A percentile compares a stretch with the other conserved stretches of the same genome.
Conservation (phyloP, 2,797 vertebrate species). For the Tokudaia muenninki region DNA sequence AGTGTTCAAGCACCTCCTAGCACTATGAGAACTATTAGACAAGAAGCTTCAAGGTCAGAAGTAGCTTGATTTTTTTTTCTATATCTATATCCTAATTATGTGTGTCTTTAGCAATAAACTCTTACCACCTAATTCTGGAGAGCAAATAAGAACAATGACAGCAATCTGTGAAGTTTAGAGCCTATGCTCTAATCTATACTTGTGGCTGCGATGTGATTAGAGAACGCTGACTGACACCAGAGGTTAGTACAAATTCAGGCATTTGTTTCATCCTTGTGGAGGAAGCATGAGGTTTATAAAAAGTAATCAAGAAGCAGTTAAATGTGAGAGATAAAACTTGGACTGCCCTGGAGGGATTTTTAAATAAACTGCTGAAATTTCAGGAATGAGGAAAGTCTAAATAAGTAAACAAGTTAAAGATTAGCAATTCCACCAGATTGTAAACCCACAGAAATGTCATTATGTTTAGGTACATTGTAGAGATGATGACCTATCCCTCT, state of each 20-base stretch:
- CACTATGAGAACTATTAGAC: neutral
- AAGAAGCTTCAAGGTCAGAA: neutral
- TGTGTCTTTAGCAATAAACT: neutral
- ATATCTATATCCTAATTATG: neutral
- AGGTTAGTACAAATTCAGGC: constrained; percentile 11
- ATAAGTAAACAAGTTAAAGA: constrained; percentile 16
- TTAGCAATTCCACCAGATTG: neutral
- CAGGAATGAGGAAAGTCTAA: constrained; percentile 46
- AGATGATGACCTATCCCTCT: neutral
- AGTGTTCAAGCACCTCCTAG: neutral
- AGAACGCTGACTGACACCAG: neutral
- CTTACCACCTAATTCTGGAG: neutral
- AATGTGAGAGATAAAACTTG: constrained; percentile 5
- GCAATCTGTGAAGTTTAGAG: no score
- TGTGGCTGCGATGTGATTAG: neutral
- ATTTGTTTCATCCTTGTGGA: neutral
- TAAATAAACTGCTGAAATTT: neutral
- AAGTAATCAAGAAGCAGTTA: neutral
- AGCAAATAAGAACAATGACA: neutral
- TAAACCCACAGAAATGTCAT: neutral
- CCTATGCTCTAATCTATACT: neutral
- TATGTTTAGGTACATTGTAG: neutral
- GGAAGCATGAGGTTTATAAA: neutral
- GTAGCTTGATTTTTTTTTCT: neutral
- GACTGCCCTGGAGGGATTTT: neutral